Base-by-base conservation (phyloP, 2,888 invertebrate species). In the Leistus spinibarbis region DNA sequence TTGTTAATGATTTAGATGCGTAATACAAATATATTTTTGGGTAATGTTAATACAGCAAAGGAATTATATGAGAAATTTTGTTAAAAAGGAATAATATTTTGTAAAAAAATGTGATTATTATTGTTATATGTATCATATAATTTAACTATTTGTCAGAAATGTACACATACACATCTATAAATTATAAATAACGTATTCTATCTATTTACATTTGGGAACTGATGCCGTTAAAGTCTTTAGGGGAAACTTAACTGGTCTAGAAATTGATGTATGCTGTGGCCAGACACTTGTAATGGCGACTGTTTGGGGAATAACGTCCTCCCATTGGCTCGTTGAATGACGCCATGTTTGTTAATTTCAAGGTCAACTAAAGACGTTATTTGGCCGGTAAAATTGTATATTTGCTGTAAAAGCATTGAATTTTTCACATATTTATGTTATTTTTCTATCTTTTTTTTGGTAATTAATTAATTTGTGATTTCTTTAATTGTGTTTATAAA, bases 1-100 rank as follows among this genome's bases (percentile, higher is more conserved):
- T 97, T 86, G 94, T 98, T 57, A 95, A 96, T 82, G 97, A 98
- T 87, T 89, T 96, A 82, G 97, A 98, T 82, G 97, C 92, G 82
- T 90, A 91, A 80, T 64, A 20, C 13, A 16, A 20, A 19, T 57
- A 19, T 57, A 19, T 57, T 57, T 63, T 63, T 70, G 20, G 54
- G 64, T 63, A 70, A 70, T 70, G 64, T 54, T 70, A 70, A 40
- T 7, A 63, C 53, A 40, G 40, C 40, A 54, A 27, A 23, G 65
- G 64, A 71, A 71, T n/a, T n/a, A 71, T 70, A 70, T 71, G n/a
- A 65, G 24, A 19, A 40, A 40, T 64, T 64, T 64, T 64, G 23
- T 27, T 64, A 27, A 64, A 64, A 64, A 27, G 9, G 23, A 64
- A 23, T 13, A 57, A 19, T 22, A 60, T 60, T 60, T 60, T 60